Base-by-base conservation (phyloP, 2,113 vertebrate genomes). In the Cochlearius cochlearius region DNA sequence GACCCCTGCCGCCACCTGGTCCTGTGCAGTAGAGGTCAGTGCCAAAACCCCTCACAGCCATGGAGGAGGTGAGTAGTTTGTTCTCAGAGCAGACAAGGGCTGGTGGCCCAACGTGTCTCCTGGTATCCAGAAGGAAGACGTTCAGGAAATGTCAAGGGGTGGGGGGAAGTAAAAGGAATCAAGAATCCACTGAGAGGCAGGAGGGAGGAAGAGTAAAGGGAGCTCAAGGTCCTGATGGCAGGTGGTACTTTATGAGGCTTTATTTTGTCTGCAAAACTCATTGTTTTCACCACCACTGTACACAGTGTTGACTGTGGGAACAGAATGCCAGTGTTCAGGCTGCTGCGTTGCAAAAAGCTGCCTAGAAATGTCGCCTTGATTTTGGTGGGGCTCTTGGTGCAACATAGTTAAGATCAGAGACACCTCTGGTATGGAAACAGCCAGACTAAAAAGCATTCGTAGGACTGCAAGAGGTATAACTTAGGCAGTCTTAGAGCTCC, bases 391-490 rank as follows among this genome's bases (percentile, higher is more conserved):
- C 27, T 76, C 55, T 56, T 73, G 29, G 25, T 90, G 30, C 36
- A 81, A 11, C 26, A 16, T 3, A 30, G n/a, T n/a, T 83, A 60
- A 47, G 23, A 29, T 32, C 26, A 63, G 60, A 73, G 63, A 52
- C 25, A 21, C n/a, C 12, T 20, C 36, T 59, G 18, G 16, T 16
- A 25, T 49, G 62, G 64, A 75, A 90, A 52, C 14, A 78, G 38
- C n/a, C 60, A 36, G 68, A 16, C 25, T 83, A 2, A 53, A 64
- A 43, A 43, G 32, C 16, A 7, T 76, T 85, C 58, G 68, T 18
- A 41, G 39, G 32, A 25, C 66, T 75, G 36, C 47, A 53, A 34
- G 49, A 62, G 0, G 0, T 52, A 0, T 13, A 15, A 71, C n/a
- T 77, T 53, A 66, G 13, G 8, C 62, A 90, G 58, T 34, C 15